Conservation (phyloP, 2,888 invertebrate genomes). For the Anthrax anthrax region DNA sequence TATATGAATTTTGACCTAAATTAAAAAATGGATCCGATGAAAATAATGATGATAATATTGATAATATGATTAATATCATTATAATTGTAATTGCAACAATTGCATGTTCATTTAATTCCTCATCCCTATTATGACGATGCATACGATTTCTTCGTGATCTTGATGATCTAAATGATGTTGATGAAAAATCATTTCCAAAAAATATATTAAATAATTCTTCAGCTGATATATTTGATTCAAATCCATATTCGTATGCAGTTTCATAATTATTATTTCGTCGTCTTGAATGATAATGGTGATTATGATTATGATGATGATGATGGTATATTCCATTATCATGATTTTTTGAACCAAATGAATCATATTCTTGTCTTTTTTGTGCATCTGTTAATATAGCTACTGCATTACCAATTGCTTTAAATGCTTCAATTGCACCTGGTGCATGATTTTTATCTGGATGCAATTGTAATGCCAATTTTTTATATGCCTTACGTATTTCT, state of each 20-base stretch:
- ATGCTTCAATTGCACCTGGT: conserved; percentile 67
- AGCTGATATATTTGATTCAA: conserved; percentile 84
- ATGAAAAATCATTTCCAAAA: conserved; percentile 68
- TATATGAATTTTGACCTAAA: conserved; percentile 58
- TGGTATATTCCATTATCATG: conserved; percentile 4
- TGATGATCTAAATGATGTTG: neutral
- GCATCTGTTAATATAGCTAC: conserved; percentile 59
- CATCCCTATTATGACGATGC: conserved; percentile 14
- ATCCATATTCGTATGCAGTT: conserved; percentile 62
- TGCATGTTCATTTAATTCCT: conserved; percentile 22
- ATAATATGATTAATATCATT: conserved; percentile 76
- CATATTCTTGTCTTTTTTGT: conserved; percentile 61
- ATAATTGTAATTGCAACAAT: conserved; percentile 42
- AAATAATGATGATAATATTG: conserved; percentile 88
- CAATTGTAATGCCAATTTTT: conserved; percentile 59
- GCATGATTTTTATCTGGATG: conserved; percentile 77
- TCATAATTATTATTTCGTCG: conserved; percentile 11
- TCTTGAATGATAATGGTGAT: conserved; percentile 1
- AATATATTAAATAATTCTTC: conserved; percentile 98
- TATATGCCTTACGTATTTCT: conserved; percentile 56
- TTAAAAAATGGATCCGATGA: conserved; percentile 90
- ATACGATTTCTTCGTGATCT: conserved; percentile 12
- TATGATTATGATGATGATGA: neutral
- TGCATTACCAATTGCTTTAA: conserved; percentile 71
- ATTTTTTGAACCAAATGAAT: conserved; percentile 41